A percentile compares a stretch with the other conserved stretches of the same genome.
Conservation (phyloP, 2,888 invertebrate species). For the Petrolisthes manimaculis region DNA sequence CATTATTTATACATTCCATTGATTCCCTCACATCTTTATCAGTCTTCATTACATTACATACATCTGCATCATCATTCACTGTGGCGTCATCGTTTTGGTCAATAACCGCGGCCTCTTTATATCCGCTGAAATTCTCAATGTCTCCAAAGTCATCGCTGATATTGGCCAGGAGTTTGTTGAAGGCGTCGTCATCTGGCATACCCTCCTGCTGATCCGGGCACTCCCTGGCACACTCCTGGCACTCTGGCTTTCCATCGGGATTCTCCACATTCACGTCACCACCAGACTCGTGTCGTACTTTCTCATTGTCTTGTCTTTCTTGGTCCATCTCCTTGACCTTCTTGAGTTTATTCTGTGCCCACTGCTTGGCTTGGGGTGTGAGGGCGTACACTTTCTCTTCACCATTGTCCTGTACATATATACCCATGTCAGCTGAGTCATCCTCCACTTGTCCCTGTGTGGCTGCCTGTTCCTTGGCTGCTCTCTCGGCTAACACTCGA, state of each 20-base stretch:
- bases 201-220: neutral
- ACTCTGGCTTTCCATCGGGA: neutral
- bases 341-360: constrained; percentile 36
- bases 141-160: constrained; percentile 30
- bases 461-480: neutral
- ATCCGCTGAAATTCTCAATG: constrained; percentile 3
- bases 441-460: neutral
- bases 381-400: constrained; percentile 49
- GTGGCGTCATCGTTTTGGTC: neutral
- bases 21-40: neutral
- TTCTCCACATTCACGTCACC: neutral
- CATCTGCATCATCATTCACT: neutral
- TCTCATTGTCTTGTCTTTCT: constrained; percentile 9
- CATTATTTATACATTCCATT: neutral
- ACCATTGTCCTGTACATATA: constrained; percentile 44
- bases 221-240: neutral
- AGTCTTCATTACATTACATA: neutral
- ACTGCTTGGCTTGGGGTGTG: constrained; percentile 44
- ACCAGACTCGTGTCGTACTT: neutral
- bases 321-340: constrained; percentile 24
- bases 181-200: constrained; percentile 33
- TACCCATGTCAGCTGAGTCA: constrained; percentile 25
- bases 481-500: constrained; percentile 39
- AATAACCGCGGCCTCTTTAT: neutral
- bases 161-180: constrained; percentile 48